Conservation (phyloP, 2,888 invertebrate species). For the Epiblema foenella region DNA sequence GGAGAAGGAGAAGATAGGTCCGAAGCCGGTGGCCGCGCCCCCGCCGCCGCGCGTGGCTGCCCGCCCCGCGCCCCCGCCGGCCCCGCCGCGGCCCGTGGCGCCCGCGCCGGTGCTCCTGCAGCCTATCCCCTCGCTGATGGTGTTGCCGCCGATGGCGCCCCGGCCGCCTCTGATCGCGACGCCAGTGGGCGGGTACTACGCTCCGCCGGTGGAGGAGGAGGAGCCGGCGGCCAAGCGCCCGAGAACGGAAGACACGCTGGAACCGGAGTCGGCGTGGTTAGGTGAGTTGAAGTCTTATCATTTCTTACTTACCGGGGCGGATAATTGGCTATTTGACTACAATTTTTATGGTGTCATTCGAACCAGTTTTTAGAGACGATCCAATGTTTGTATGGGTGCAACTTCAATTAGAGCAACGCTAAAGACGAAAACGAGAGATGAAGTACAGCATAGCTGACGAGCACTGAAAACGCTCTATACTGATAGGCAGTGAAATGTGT, state of each 20-base stretch:
- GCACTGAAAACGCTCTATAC: no score
- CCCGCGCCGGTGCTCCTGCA: constrained; percentile 64
- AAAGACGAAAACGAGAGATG: no score
- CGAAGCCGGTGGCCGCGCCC: constrained; percentile 87
- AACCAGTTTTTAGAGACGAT: no score
- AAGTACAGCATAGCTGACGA: no score
- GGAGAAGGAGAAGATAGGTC: constrained; percentile 98
- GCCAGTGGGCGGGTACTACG: constrained; percentile 52
- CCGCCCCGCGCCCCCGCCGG: constrained; percentile 49
- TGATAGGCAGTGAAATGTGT: no score
- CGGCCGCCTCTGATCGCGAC: constrained; percentile 45
- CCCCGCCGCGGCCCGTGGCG: constrained; percentile 46
- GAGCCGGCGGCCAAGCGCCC: constrained; percentile 95
- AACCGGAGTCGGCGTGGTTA: constrained; percentile 89
- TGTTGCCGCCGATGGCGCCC: constrained; percentile 78
- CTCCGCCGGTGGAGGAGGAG: constrained; percentile 84
- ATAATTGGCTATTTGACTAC: no score
- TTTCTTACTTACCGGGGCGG: background rate
- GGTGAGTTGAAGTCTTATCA: background rate
- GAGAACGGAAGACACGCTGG: constrained; percentile 95
- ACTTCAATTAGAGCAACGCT: no score
- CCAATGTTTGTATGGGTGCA: no score
- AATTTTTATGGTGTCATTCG: no score
- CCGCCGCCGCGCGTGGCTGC: constrained; percentile 51
- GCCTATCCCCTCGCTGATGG: constrained; percentile 82